Conservation (phyloP, 1,140 invertebrate genomes). For the Hormaphis cornu region DNA sequence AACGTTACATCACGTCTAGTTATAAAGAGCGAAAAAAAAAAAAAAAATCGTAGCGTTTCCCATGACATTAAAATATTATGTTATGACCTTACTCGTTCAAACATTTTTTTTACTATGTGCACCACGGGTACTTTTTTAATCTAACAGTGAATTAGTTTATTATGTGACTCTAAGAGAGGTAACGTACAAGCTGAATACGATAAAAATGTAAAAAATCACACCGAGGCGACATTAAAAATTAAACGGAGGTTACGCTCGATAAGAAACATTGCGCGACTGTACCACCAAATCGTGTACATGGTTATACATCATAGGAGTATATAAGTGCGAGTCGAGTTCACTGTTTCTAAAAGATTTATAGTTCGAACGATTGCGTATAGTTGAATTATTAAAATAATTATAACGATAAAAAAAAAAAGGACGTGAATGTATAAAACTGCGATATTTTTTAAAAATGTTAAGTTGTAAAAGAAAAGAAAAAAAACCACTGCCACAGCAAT, state of each 20-base stretch:
- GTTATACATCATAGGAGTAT: background rate
- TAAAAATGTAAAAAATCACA: too few species aligned
- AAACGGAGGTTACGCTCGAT: background rate
- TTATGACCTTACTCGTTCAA: background rate
- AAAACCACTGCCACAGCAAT: background rate
- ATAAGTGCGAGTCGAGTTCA: background rate
- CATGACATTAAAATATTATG: background rate
- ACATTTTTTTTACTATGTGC: background rate
- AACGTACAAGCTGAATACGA: too few species aligned
- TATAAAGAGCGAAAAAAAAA: background rate
- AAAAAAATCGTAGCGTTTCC: too few species aligned
- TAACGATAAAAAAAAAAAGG: background rate
- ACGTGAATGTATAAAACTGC: constrained; percentile 27
- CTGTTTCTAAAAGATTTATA: background rate
- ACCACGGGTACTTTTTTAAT: background rate
- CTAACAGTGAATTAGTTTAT: too few species aligned
- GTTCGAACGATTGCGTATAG: constrained; percentile 9
- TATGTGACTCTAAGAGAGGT: too few species aligned
- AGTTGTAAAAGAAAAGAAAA: background rate
- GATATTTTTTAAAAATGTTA: constrained; percentile 16
- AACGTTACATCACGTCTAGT: background rate
- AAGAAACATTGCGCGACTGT: background rate
- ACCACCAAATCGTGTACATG: background rate
- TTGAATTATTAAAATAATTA: background rate
- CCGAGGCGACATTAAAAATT: background rate